Evolutionary conservation across 2,888 invertebrate species (phyloP).

Genomic region (Actias luna): DNA sequence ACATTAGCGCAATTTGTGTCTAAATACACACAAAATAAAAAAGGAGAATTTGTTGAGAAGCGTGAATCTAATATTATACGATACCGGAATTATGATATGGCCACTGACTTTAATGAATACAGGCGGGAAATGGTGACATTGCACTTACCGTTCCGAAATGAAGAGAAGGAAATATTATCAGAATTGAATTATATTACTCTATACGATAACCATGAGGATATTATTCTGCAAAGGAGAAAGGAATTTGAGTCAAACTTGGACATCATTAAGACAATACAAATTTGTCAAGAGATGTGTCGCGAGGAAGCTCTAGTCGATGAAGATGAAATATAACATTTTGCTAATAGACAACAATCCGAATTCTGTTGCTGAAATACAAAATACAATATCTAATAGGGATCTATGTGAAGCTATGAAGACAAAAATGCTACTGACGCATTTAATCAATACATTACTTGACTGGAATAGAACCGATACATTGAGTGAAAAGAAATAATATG

Average conservation of each 20-base stretch:
- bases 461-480: no score
- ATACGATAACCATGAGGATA: not conserved
- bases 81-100: not conserved
- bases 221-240: not conserved
- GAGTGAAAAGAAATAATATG: no score
- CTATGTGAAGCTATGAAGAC: no score
- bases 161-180: not conserved
- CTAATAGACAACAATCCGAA: not conserved
- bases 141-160: not conserved
- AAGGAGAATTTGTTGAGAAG: not conserved
- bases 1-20: not conserved
- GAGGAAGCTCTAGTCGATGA: not conserved
- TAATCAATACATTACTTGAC: no score
- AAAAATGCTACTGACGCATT: no score
- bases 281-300: not conserved
- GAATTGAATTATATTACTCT: not conserved
- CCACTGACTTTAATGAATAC: not conserved
- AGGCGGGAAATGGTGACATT: not conserved
- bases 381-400: no score
- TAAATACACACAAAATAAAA: not conserved
- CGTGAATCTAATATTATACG: not conserved
- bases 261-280: not conserved
- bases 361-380: no score
- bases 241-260: not conserved
- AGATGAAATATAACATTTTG: not conserved